Percentiles rank a stretch among this genome's conserved stretches.
These are phyloP conservation scores for Heptranchias perlo DNA, from an alignment of 2,113 vertebrate species.

Conservation along the genomic window DNA sequence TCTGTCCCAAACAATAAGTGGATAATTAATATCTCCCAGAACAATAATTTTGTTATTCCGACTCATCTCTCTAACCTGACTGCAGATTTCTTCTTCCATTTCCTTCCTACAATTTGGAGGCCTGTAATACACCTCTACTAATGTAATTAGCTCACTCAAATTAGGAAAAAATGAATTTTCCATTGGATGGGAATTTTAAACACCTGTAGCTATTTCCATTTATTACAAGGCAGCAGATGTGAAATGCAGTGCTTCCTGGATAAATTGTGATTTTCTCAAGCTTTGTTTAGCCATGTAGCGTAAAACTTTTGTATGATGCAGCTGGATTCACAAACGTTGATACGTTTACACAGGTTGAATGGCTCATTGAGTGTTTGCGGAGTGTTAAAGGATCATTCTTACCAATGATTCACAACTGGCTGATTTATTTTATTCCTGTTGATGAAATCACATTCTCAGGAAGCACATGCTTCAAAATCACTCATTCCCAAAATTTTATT, in stretches of 20 bases:
- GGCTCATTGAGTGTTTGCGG: neutral
- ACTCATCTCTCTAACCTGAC: neutral
- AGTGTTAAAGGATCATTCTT: neutral
- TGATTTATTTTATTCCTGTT: neutral
- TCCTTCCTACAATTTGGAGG: neutral
- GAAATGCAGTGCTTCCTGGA: neutral
- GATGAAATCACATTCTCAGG: neutral
- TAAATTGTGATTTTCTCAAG: neutral
- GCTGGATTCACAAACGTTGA: neutral
- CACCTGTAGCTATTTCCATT: neutral
- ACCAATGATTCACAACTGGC: neutral
- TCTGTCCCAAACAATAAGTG: neutral
- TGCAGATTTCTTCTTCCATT: neutral
- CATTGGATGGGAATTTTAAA: neutral
- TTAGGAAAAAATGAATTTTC: neutral
- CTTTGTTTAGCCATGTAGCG: neutral
- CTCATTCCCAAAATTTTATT: neutral
- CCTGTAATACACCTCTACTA: neutral
- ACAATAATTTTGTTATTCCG: neutral
- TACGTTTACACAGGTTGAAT: neutral
- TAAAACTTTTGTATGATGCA: neutral
- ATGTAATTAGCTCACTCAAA: neutral
- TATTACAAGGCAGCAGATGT: neutral
- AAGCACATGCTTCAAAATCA: neutral
- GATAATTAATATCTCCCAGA: neutral